Evolutionary conservation across 2,797 vertebrate species (phyloP).

Genomic region (Botia kubotai): DNA sequence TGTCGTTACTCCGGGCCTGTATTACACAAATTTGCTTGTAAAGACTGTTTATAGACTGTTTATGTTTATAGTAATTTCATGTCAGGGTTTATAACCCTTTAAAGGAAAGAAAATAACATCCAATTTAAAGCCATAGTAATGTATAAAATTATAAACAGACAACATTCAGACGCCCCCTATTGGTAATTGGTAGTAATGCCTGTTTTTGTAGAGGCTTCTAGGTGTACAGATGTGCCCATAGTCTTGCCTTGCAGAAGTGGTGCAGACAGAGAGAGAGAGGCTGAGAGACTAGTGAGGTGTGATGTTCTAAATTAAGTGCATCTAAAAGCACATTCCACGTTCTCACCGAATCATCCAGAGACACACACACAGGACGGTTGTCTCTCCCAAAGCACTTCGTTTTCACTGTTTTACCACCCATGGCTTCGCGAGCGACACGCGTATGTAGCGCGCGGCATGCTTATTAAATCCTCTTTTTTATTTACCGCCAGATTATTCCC

Average conservation of each 20-base stretch:
- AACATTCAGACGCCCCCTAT: slow-evolving; percentile 33
- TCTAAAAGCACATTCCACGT: background rate
- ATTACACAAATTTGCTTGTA: slow-evolving; percentile 39
- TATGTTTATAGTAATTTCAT: slow-evolving; percentile 47
- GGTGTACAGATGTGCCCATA: background rate
- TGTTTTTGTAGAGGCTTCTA: background rate
- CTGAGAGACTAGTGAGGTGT: background rate
- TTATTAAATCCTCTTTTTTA: slow-evolving; percentile 66
- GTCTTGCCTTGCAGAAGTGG: no score
- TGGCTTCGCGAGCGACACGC: background rate
- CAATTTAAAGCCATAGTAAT: slow-evolving; percentile 13
- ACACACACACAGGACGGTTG: slow-evolving; percentile 9
- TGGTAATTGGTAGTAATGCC: slow-evolving; percentile 13
- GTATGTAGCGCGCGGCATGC: slow-evolving; percentile 48
- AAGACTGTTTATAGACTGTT: slow-evolving; percentile 53
- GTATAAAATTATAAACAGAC: slow-evolving; percentile 20
- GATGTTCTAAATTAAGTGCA: background rate
- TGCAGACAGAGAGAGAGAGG: no score
- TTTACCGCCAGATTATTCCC: slow-evolving; percentile 71
- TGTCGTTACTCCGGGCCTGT: slow-evolving; percentile 4
- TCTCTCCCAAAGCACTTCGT: slow-evolving; percentile 24
- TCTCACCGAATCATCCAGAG: slow-evolving; percentile 2
- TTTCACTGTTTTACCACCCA: slow-evolving; percentile 39
- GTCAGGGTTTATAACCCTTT: slow-evolving; percentile 51
- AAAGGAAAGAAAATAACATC: slow-evolving; percentile 44